Conservation (phyloP, 2,113 vertebrate genomes). For the Coptodon bakossiorum region DNA sequence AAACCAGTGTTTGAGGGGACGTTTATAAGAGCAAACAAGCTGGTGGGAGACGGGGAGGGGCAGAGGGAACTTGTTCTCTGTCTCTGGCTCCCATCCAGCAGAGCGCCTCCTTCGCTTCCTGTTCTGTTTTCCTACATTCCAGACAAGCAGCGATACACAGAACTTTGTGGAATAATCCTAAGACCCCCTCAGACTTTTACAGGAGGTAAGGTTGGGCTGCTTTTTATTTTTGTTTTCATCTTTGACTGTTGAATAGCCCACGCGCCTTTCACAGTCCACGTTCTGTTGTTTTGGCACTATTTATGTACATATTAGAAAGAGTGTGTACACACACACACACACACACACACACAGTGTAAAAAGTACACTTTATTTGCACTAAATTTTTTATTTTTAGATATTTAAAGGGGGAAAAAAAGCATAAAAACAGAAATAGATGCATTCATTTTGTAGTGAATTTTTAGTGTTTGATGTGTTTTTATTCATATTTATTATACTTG, state of each 20-base stretch:
- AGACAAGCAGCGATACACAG: background rate
- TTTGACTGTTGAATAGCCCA: background rate
- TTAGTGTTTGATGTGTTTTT: background rate
- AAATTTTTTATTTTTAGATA: too few species aligned
- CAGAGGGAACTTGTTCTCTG: background rate
- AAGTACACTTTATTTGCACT: background rate
- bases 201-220: background rate
- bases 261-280: background rate
- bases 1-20: background rate
- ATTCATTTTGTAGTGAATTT: background rate
- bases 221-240: background rate
- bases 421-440: background rate
- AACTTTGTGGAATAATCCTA: background rate
- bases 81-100: background rate
- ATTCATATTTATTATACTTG: background rate
- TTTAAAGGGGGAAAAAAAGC: background rate
- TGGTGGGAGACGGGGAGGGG: background rate
- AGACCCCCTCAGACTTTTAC: background rate
- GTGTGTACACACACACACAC: background rate
- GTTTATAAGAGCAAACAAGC: background rate
- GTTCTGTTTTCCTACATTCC: background rate
- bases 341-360: background rate
- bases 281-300: background rate
- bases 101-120: constrained; percentile 42
- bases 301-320: background rate